Percentiles rank a stretch among this genome's conserved stretches.
Conservation (phyloP, 2,797 vertebrate genomes). For the Acanthurus tractus region DNA sequence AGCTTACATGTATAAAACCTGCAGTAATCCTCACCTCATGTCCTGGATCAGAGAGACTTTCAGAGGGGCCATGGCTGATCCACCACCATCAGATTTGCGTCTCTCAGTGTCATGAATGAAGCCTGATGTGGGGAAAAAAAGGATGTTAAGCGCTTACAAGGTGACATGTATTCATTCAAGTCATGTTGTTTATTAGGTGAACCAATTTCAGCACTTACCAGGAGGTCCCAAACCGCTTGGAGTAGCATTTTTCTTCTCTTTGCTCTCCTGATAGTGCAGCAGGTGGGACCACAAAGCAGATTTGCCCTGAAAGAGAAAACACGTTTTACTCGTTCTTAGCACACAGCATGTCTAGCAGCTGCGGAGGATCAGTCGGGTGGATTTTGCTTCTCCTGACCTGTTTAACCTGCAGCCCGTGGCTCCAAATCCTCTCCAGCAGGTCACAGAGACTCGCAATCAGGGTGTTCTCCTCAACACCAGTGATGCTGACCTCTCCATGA, state of each 20-base stretch:
- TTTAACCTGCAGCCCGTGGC: constrained; percentile 97
- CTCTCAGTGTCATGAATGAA: constrained; percentile 94
- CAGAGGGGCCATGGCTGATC: constrained; percentile 92
- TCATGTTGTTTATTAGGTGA: neutral
- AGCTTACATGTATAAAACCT: neutral
- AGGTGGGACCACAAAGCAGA: constrained; percentile 98
- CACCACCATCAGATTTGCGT: constrained; percentile 93
- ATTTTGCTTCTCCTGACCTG: constrained; percentile 86
- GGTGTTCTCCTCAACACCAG: constrained; percentile 98
- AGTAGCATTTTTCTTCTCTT: constrained; percentile 91
- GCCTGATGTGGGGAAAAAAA: constrained; percentile 77
- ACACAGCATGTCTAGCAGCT: neutral
- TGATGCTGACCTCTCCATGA: constrained; percentile 98
- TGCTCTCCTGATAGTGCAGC: constrained; percentile 95
- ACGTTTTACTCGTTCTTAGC: neutral
- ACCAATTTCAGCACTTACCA: constrained; percentile 81
- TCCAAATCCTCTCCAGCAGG: constrained; percentile 98
- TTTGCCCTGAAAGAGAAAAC: constrained; percentile 88
- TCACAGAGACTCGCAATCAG: constrained; percentile 98
- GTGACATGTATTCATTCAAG: neutral
- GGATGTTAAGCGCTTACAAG: neutral
- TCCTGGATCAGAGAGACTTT: constrained; percentile 96
- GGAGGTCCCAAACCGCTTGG: constrained; percentile 91
- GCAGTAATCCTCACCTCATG: constrained; percentile 90
- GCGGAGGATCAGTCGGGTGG: neutral